Evolutionary conservation across 2,797 vertebrate genomes (phyloP), one percentile per base, ranked within the genome.

Genomic region (Pyrocephalus nanus): DNA sequence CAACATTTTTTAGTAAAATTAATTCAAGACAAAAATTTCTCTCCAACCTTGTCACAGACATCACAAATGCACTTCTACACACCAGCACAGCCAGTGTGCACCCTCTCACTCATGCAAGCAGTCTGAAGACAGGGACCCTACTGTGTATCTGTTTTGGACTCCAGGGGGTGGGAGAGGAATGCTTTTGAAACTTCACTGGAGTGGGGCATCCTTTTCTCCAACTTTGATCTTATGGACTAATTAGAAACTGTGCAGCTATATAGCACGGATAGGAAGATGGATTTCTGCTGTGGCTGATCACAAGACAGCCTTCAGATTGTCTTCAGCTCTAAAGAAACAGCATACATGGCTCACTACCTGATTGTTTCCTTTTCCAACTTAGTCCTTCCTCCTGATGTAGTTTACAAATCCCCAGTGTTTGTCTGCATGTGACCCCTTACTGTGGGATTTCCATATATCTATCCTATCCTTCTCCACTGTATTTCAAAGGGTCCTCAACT

Each of bases 301-400:
- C 34, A 77, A 70, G 47, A 53, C 40, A n/a, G n/a, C n/a, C n/a
- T n/a, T n/a, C n/a, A n/a, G n/a, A 30, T 10, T 57, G 29, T 51
- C 26, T 93, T 72, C 70, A 72, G n/a, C 58, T 55, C 45, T 55
- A 25, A 80, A 86, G 21, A 26, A 75, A 38, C 5, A n/a, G n/a
- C 16, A 51, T 12, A 25, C 3, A 1, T 0, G 1, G 19, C 16
- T 75, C 27, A 22, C 38, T 57, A n/a, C 20, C 20, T 6, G 4
- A 58, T 75, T 74, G 54, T 43, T 45, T 51, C 36, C 25, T 74
- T n/a, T 25, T 80, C 43, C 26, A 47, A 53, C 36, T 43, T 25
- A 71, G 29, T 53, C 11, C 16, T 89, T 21, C 20, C n/a, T 76
- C 50, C 29, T 69, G 32, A 66, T 51, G 36, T 4, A 55, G 43